phyloP scores from a whole-genome alignment of 2,888 invertebrate genomes.

The Eristalis intricaria region DNA sequence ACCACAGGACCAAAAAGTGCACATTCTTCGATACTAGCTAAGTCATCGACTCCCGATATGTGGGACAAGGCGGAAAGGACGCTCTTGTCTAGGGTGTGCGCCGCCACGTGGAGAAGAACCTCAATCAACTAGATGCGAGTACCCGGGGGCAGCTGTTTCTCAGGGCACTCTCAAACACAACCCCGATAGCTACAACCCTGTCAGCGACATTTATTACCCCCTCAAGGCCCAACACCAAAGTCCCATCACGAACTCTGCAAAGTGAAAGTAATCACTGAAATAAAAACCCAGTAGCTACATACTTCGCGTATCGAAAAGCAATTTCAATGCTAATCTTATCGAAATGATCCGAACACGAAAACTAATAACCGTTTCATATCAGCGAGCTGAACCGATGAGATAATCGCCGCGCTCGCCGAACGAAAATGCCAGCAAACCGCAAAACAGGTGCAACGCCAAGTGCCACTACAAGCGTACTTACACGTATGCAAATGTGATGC shows the following conservation, averaged over 20 bases:
- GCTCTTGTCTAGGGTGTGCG: too few relatives aligned
- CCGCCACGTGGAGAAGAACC: too few relatives aligned
- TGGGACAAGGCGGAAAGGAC: too few relatives aligned
- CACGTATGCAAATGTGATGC: slow-evolving; percentile 52
- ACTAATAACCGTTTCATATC: slow-evolving; percentile 50
- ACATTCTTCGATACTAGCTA: too few relatives aligned
- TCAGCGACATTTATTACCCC: not conserved
- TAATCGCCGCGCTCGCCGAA: slow-evolving; percentile 43
- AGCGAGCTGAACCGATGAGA: slow-evolving; percentile 34
- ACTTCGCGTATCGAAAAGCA: slow-evolving; percentile 7
- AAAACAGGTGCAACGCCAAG: not conserved
- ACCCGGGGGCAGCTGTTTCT: too few relatives aligned
- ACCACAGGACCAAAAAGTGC: too few relatives aligned
- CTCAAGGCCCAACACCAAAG: not conserved
- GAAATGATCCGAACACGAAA: slow-evolving; percentile 33
- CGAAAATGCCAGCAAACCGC: slow-evolving; percentile 13
- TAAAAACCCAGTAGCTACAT: slow-evolving; percentile 17
- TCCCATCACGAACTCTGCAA: not conserved
- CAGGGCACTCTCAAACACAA: too few relatives aligned
- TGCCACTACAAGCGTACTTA: slow-evolving; percentile 15
- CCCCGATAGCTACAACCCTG: too few relatives aligned
- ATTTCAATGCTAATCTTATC: slow-evolving; percentile 63
- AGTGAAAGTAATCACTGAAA: slow-evolving; percentile 35
- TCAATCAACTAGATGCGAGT: too few relatives aligned
- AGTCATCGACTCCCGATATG: too few relatives aligned